Conservation (phyloP, 2,888 invertebrate genomes). For the Chironomus riparius region DNA sequence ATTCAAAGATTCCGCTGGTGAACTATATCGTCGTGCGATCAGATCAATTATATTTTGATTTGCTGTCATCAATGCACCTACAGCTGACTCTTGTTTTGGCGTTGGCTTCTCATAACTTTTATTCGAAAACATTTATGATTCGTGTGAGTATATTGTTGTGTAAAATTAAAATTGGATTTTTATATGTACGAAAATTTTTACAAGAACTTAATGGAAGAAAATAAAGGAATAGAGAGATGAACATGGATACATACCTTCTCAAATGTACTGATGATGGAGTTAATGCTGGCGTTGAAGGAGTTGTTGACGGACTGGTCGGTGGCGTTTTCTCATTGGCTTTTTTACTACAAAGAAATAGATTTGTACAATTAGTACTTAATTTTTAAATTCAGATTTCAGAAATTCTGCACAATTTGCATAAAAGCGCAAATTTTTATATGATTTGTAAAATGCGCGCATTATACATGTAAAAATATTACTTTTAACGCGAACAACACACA, state of each 20-base stretch:
- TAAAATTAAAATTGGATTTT: neutral
- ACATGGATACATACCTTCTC: slow-evolving; percentile 29
- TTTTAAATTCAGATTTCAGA: no score
- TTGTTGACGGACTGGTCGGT: slow-evolving; percentile 34
- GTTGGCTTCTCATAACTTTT: slow-evolving; percentile 20
- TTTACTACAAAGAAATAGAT: slow-evolving; percentile 1
- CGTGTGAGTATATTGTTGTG: neutral
- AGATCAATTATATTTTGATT: slow-evolving; percentile 25
- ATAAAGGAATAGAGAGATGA: neutral
- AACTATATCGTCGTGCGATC: slow-evolving; percentile 23
- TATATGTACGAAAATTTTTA: neutral
- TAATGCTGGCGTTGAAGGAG: slow-evolving; percentile 33
- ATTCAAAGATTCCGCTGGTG: neutral
- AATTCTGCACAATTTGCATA: no score
- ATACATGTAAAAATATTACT: no score
- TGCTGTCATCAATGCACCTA: slow-evolving; percentile 4
- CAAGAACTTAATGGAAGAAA: neutral
- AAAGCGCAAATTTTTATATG: no score
- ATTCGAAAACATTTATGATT: neutral
- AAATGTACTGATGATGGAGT: slow-evolving; percentile 32
- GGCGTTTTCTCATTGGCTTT: slow-evolving; percentile 35
- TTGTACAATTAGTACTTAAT: neutral
- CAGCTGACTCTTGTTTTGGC: slow-evolving; percentile 12
- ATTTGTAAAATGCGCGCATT: neutral
- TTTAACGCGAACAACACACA: no score